Conservation (phyloP, 2,888 invertebrate species). For the Drosophila neonasuta region DNA sequence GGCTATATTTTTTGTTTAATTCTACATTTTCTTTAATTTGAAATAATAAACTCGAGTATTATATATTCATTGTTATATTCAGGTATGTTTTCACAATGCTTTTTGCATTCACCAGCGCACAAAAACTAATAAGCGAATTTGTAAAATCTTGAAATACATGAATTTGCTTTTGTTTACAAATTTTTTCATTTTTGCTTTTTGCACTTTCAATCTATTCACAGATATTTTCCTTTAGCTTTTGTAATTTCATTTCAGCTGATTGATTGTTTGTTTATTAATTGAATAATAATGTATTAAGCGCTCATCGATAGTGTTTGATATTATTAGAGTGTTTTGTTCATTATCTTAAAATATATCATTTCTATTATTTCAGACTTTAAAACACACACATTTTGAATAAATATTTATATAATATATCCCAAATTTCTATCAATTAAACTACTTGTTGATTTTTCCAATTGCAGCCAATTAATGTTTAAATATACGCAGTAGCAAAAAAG, state of each 20-base stretch:
- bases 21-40: too few relatives aligned
- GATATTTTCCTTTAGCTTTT: constrained; percentile 8
- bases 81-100: neutral
- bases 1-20: neutral
- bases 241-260: constrained; percentile 32
- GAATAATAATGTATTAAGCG: constrained; percentile 18
- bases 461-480: constrained; percentile 41
- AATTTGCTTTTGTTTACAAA: constrained; percentile 3
- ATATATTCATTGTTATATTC: neutral
- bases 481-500: constrained; percentile 30
- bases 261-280: constrained; percentile 36
- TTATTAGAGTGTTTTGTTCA: constrained; percentile 6
- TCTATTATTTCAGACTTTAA: constrained; percentile 2
- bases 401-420: constrained; percentile 1
- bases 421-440: constrained; percentile 26
- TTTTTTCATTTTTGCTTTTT: constrained; percentile 10
- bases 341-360: constrained; percentile 8
- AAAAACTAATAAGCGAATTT: neutral
- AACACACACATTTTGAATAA: neutral
- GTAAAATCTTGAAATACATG: neutral
- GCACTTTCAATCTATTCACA: constrained; percentile 10
- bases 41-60: too few relatives aligned
- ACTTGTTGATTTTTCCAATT: constrained; percentile 45
- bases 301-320: constrained; percentile 21
- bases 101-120: too few relatives aligned